Conservation (phyloP, 1,140 invertebrate genomes). For the Pseudomyrmex concolor region DNA sequence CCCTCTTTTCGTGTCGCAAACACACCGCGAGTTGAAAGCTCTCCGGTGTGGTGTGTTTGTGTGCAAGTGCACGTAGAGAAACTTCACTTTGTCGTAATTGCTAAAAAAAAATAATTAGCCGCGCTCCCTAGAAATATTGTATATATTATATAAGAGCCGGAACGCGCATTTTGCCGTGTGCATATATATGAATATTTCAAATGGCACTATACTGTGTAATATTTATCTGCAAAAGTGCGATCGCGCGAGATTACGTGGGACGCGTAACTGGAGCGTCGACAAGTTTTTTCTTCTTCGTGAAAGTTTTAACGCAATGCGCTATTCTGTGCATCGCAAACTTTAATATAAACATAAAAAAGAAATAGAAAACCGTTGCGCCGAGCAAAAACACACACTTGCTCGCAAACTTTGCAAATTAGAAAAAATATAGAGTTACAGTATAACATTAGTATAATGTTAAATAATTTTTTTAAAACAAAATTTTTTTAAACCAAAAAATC, state of each 20-base stretch:
- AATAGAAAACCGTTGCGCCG: background rate
- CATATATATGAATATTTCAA: background rate
- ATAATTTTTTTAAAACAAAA: too few species aligned
- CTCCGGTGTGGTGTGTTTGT: too few species aligned
- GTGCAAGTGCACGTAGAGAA: conserved; percentile 26
- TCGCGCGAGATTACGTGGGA: conserved; percentile 27
- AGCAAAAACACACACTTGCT: background rate
- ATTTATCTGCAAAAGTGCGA: conserved; percentile 53
- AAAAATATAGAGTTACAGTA: background rate
- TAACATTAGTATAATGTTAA: too few species aligned
- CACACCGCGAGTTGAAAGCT: background rate
- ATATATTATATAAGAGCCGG: background rate
- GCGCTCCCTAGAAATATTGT: background rate
- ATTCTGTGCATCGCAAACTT: conserved; percentile 8
- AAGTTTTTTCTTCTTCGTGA: conserved; percentile 26
- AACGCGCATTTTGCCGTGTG: too few species aligned
- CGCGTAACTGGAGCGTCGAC: conserved; percentile 25
- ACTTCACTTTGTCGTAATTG: conserved; percentile 39
- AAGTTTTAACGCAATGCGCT: conserved; percentile 14
- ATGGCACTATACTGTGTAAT: conserved; percentile 1
- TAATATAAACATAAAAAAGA: conserved; percentile 35
- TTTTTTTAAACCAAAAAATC: too few species aligned
- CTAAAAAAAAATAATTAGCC: conserved; percentile 48
- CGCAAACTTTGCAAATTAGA: background rate
- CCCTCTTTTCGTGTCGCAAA: conserved; percentile 48